Evolutionary conservation across 2,113 vertebrate genomes (phyloP).

Genomic region (Microtus pennsylvanicus): DNA sequence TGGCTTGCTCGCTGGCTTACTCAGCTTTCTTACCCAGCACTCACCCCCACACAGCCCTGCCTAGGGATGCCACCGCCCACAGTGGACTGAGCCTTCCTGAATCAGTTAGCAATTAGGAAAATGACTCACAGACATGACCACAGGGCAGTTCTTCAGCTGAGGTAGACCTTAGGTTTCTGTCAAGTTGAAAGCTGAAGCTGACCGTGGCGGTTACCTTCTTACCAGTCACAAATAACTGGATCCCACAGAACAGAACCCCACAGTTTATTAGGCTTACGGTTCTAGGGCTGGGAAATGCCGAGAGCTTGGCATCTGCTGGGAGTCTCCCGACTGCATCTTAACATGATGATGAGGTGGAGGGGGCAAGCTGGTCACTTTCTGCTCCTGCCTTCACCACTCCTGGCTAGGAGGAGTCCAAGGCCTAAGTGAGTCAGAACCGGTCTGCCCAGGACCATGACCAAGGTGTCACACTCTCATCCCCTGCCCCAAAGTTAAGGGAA

Average conservation of each 20-base stretch:
- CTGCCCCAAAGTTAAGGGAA: too few relatives aligned
- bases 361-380: background rate
- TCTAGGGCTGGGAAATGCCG: background rate
- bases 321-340: background rate
- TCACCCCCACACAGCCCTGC: background rate
- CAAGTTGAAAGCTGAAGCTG: background rate
- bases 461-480: background rate
- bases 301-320: background rate
- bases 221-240: background rate
- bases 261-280: background rate
- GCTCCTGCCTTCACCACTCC: background rate
- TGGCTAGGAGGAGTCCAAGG: background rate
- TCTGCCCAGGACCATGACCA: accelerated
- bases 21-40: too few relatives aligned
- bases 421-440: background rate
- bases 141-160: background rate
- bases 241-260: too few relatives aligned
- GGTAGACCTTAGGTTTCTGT: background rate
- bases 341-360: background rate
- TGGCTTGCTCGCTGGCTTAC: background rate
- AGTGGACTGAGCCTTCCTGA: background rate
- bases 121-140: background rate
- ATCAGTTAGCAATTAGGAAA: background rate
- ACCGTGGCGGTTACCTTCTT: background rate
- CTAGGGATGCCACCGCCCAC: background rate